Evolutionary conservation across 2,113 vertebrate genomes (phyloP).

Genomic region (Micronisus gabar): DNA sequence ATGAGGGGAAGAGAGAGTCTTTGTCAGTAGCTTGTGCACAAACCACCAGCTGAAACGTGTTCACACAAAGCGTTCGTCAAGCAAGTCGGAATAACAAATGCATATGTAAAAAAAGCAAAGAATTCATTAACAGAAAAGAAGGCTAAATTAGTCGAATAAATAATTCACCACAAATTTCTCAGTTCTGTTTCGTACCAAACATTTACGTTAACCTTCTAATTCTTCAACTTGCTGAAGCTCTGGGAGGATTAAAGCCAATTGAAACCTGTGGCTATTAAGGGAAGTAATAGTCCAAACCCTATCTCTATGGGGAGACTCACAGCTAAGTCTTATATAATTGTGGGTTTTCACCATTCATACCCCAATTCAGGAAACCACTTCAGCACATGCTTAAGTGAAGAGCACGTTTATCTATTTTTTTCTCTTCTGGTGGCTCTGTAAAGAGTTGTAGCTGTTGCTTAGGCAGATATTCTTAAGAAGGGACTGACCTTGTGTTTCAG

Average conservation of each 20-base stretch:
- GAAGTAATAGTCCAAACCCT: not conserved
- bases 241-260: not conserved
- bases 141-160: constrained; percentile 43
- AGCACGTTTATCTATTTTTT: not conserved
- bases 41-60: not conserved
- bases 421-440: not conserved
- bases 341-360: not conserved
- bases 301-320: not conserved
- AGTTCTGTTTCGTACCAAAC: constrained; percentile 12
- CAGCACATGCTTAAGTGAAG: not conserved
- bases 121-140: constrained; percentile 14
- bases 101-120: not conserved
- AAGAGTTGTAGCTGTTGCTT: not conserved
- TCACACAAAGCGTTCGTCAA: not conserved
- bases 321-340: not conserved
- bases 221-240: not conserved
- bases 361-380: not conserved
- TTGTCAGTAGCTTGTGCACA: not conserved
- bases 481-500: not conserved
- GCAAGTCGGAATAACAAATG: constrained; percentile 26
- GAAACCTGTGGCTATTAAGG: not conserved
- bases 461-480: not conserved
- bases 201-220: constrained; percentile 25
- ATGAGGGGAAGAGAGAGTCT: not conserved
- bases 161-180: constrained; percentile 41